phyloP scores from a whole-genome alignment of 1,140 invertebrate species.

The Drosophila repleta region DNA sequence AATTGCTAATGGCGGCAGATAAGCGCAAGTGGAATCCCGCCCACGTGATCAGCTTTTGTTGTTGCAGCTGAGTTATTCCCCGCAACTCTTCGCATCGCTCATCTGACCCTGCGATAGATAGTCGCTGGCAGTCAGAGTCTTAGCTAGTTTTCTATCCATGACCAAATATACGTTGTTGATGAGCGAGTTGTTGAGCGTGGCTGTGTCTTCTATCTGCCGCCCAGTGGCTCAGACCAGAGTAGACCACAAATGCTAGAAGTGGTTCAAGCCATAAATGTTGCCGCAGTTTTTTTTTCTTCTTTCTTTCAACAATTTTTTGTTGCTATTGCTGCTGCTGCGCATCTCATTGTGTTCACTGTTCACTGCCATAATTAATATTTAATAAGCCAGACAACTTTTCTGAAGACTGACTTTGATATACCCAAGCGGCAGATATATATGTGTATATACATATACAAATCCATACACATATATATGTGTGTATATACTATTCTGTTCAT shows the following conservation, averaged over 20 bases:
- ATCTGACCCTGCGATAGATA: neutral
- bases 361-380: slow-evolving; percentile 78
- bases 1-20: slow-evolving; percentile 68
- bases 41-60: slow-evolving; percentile 51
- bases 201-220: slow-evolving; percentile 28
- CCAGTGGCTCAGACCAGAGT: slow-evolving; percentile 60
- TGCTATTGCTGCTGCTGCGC: slow-evolving; percentile 38
- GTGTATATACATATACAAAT: neutral
- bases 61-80: neutral
- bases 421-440: slow-evolving; percentile 3
- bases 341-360: slow-evolving; percentile 21
- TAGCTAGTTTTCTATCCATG: slow-evolving; percentile 29
- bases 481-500: slow-evolving; percentile 34
- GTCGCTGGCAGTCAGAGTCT: neutral
- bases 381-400: slow-evolving; percentile 61
- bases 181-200: slow-evolving; percentile 17
- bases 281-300: slow-evolving; percentile 2
- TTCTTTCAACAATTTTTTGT: slow-evolving; percentile 23
- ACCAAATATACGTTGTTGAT: slow-evolving; percentile 25
- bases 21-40: slow-evolving; percentile 47
- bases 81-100: neutral
- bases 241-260: slow-evolving; percentile 38
- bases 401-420: slow-evolving; percentile 24
- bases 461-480: neutral
- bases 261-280: slow-evolving; percentile 68